These are phyloP conservation scores for Chymomyza amoena DNA, from an alignment of 2,888 invertebrate species.

Conservation along the genomic window DNA sequence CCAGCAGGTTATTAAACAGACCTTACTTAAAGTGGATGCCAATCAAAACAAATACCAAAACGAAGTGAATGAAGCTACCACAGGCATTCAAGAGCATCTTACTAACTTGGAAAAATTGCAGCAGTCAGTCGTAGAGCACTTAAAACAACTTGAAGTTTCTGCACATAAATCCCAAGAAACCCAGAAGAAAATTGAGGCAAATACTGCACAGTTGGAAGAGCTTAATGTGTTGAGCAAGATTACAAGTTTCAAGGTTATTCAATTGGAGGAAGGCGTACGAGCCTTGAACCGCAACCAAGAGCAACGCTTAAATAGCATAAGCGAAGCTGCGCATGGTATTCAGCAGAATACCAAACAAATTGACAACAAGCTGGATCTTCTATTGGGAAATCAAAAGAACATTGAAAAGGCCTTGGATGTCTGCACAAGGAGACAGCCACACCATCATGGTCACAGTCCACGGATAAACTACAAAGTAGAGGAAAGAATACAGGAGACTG, in stretches of 20 bases:
- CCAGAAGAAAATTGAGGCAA: conserved; percentile 40
- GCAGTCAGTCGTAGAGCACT: conserved; percentile 30
- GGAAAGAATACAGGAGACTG: background rate
- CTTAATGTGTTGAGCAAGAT: conserved; percentile 26
- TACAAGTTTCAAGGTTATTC: conserved; percentile 40
- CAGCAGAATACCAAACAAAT: conserved; percentile 37
- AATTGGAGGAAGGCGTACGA: conserved; percentile 40
- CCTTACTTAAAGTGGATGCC: conserved; percentile 30
- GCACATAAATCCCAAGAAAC: conserved; percentile 37
- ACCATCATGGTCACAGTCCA: background rate
- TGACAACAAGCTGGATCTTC: conserved; percentile 42
- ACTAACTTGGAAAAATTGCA: conserved; percentile 35
- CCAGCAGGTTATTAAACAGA: conserved; percentile 35
- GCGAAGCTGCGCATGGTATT: conserved; percentile 23
- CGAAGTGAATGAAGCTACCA: conserved; percentile 25
- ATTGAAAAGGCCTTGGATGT: conserved; percentile 39
- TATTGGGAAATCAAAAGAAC: conserved; percentile 48
- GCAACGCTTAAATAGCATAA: conserved; percentile 27
- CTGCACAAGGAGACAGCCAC: conserved; percentile 30
- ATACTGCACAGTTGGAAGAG: conserved; percentile 36
- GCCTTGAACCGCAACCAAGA: conserved; percentile 47
- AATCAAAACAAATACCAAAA: conserved; percentile 40
- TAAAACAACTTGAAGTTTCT: conserved; percentile 21
- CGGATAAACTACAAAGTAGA: background rate
- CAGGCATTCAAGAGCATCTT: conserved; percentile 25